Evolutionary conservation across 1,140 invertebrate species (phyloP).

Genomic region (Metopolophium dirhodum): DNA sequence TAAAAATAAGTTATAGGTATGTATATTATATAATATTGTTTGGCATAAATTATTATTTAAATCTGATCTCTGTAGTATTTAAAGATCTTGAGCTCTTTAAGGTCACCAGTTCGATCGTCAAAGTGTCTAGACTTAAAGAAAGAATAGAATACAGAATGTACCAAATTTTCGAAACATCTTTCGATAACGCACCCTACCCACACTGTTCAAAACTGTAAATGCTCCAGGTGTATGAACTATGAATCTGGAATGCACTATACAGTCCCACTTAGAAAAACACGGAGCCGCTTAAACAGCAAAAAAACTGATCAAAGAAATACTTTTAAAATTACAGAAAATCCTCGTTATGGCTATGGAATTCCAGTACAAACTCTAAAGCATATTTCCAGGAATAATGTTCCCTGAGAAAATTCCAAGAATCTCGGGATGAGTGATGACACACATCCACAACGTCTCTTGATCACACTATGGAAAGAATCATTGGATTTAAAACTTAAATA

Average conservation of each 20-base stretch:
- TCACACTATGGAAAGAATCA: background rate
- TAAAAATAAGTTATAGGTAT: background rate
- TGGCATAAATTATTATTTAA: background rate
- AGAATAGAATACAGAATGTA: background rate
- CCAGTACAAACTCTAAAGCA: background rate
- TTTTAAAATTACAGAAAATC: background rate
- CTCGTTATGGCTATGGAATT: background rate
- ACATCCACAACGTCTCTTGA: background rate
- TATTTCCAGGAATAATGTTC: background rate
- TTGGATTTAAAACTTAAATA: background rate
- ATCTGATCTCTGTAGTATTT: background rate
- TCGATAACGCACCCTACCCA: background rate
- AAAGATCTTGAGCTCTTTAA: background rate
- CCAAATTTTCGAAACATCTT: background rate
- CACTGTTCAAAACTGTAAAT: background rate
- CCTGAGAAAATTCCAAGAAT: background rate
- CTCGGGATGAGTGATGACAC: background rate
- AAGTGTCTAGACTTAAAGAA: background rate
- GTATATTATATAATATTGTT: background rate
- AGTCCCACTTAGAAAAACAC: background rate
- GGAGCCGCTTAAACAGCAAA: background rate
- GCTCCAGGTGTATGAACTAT: background rate
- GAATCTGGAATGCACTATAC: no score
- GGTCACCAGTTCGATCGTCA: background rate
- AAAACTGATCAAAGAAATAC: background rate